A percentile compares a stretch with the other conserved stretches of the same genome.
These are phyloP conservation scores for Amazona vittata DNA, from an alignment of 2,113 vertebrate species.

Conservation along the genomic window DNA sequence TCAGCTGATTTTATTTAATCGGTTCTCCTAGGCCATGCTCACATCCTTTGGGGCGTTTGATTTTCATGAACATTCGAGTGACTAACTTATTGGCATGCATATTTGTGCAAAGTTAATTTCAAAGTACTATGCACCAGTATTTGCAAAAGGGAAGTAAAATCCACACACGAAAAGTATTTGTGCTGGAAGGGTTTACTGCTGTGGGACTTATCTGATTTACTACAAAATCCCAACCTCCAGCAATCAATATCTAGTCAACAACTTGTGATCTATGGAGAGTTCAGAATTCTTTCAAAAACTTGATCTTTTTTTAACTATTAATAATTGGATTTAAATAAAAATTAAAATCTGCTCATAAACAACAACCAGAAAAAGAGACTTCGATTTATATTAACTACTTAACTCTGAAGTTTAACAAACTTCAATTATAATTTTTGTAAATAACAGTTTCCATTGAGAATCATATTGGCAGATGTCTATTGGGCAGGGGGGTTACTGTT, in stretches of 20 bases:
- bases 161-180: neutral
- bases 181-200: conserved; percentile 32
- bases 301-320: neutral
- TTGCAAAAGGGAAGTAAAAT: conserved; percentile 22
- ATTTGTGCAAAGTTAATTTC: conserved; percentile 51
- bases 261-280: neutral
- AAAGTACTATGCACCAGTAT: neutral
- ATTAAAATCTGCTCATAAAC: neutral
- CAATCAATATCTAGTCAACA: neutral
- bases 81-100: conserved; percentile 41
- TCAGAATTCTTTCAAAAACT: neutral
- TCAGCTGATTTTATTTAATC: conserved; percentile 31
- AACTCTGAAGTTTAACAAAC: neutral
- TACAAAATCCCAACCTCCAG: conserved; percentile 43
- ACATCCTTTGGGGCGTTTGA: conserved; percentile 17
- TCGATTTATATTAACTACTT: neutral
- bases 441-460: neutral
- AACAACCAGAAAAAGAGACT: neutral
- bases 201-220: conserved; percentile 13
- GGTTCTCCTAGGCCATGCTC: neutral
- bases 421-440: neutral
- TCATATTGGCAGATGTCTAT: neutral
- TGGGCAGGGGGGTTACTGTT: neutral
- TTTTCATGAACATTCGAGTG: conserved; percentile 25
- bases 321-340: neutral